These are phyloP conservation scores for Channallabes apus DNA, from an alignment of 2,797 vertebrate species.

Conservation along the genomic window DNA sequence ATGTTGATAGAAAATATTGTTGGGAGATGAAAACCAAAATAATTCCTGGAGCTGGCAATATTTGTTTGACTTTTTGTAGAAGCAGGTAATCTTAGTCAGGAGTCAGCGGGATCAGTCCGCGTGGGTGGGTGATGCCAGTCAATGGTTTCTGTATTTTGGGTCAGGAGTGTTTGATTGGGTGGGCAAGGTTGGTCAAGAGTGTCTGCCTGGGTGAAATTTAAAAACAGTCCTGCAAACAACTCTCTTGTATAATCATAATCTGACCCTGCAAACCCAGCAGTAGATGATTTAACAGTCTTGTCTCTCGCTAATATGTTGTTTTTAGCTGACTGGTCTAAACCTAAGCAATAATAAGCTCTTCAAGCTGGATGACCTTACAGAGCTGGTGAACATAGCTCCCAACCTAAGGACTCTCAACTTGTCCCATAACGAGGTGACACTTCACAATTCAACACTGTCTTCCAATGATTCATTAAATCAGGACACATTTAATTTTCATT, in stretches of 20 bases:
- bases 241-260: neutral
- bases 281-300: neutral
- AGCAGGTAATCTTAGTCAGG: neutral
- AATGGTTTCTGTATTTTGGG: too few species aligned
- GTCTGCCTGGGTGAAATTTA: neutral
- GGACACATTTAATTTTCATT: neutral
- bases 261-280: neutral
- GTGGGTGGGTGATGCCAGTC: too few species aligned
- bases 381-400: constrained; percentile 78
- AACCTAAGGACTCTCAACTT: constrained; percentile 85
- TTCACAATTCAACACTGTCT: neutral
- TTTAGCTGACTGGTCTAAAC: constrained; percentile 81
- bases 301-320: neutral
- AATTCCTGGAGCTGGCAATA: neutral
- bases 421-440: constrained; percentile 84
- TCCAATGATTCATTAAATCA: neutral
- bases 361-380: constrained; percentile 79
- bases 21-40: neutral
- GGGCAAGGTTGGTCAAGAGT: neutral
- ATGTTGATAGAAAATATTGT: neutral
- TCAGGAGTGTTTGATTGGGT: neutral
- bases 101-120: neutral
- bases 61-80: neutral
- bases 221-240: neutral
- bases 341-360: constrained; percentile 85